Conservation (phyloP, 2,113 vertebrate genomes). For the Oncorhynchus clarkii region DNA sequence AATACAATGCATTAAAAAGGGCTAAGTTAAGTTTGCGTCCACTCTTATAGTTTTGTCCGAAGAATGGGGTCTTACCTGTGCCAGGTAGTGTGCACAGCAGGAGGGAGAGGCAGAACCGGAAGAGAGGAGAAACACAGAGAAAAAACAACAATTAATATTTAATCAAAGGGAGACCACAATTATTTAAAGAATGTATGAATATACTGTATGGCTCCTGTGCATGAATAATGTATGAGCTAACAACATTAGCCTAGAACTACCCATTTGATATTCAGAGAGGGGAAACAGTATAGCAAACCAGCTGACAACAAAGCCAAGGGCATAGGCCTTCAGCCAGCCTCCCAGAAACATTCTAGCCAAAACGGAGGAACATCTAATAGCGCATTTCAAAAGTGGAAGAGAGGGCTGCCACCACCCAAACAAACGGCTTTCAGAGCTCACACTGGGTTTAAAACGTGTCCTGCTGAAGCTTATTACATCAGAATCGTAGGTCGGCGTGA, state of each 20-base stretch:
- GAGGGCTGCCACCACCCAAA: not conserved
- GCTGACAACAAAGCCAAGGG: conserved; percentile 6
- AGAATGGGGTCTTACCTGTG: not conserved
- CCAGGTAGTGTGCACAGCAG: not conserved
- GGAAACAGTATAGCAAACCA: not conserved
- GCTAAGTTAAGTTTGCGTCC: not conserved
- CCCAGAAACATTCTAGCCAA: not conserved
- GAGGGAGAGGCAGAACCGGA: conserved; percentile 1
- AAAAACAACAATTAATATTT: conserved; percentile 23
- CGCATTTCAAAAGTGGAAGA: not conserved
- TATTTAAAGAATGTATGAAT: not conserved
- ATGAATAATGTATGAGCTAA: conserved; percentile 51
- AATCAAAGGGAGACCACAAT: not conserved
- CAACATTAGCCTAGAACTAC: not conserved
- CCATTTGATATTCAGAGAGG: conserved; percentile 39
- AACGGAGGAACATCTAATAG: not conserved
- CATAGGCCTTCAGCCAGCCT: conserved; percentile 40
- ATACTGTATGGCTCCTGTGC: not conserved
- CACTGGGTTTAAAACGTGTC: not conserved
- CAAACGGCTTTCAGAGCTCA: not conserved
- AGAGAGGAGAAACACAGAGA: not conserved
- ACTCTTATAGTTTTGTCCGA: conserved; percentile 35
- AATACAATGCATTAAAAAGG: conserved; percentile 59
- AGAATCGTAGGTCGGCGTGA: not conserved
- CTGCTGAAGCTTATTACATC: not conserved